Evolutionary conservation across 2,797 vertebrate species (phyloP).

Genomic region (Xenentodon cancila): DNA sequence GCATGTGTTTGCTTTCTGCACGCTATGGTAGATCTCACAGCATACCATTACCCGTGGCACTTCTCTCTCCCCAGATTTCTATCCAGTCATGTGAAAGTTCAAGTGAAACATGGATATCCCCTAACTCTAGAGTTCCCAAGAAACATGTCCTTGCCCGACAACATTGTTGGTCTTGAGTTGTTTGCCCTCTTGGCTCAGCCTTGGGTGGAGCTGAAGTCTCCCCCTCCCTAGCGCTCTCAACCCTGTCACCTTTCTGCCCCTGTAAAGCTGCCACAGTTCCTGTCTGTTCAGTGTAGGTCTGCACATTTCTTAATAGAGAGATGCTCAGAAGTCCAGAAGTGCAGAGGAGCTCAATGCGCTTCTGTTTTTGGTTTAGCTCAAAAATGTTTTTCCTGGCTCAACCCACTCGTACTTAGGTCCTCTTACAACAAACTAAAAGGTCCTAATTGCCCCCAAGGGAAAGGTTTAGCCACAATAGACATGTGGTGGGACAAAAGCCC

Average conservation of each 20-base stretch:
- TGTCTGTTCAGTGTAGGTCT: constrained; percentile 85
- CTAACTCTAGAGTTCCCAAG: constrained; percentile 55
- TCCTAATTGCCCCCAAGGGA: constrained; percentile 92
- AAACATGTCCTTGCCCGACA: constrained; percentile 73
- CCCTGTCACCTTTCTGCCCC: constrained; percentile 70
- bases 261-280: constrained; percentile 84
- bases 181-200: constrained; percentile 72
- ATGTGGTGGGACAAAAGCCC: constrained; percentile 94
- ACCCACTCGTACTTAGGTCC: constrained; percentile 91
- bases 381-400: constrained; percentile 95
- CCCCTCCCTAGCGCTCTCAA: constrained; percentile 45
- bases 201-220: constrained; percentile 53
- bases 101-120: constrained; percentile 65
- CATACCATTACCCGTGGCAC: constrained; percentile 55
- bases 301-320: constrained; percentile 88
- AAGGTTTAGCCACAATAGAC: constrained; percentile 92
- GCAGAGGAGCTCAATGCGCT: constrained; percentile 88
- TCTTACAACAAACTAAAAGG: constrained; percentile 97
- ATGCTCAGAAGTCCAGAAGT: constrained; percentile 84
- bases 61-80: constrained; percentile 60
- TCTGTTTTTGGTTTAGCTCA: constrained; percentile 95
- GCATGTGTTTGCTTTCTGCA: constrained; percentile 70
- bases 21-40: constrained; percentile 57
- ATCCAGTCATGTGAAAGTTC: constrained; percentile 59
- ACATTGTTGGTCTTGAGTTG: constrained; percentile 75